Percentiles rank a stretch among this genome's conserved stretches.
These are phyloP conservation scores for Philhelius pedissequus DNA, from an alignment of 2,888 invertebrate species.

Conservation along the genomic window DNA sequence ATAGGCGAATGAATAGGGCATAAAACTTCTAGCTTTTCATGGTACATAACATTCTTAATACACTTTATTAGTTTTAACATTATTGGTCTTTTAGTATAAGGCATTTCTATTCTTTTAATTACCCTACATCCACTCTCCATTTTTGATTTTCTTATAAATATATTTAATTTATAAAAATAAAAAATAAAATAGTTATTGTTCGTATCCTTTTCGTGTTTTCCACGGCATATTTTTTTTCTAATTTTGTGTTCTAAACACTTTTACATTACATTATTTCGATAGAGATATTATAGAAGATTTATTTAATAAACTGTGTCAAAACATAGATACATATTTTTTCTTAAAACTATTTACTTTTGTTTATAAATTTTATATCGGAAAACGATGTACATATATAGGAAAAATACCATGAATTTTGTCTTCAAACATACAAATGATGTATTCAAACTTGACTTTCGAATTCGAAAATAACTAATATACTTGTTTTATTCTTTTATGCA, in stretches of 20 bases:
- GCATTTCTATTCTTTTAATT: constrained; percentile 16
- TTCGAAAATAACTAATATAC: neutral
- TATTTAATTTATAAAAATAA: constrained; percentile 18
- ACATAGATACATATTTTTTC: constrained; percentile 16
- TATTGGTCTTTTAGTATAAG: constrained; percentile 20
- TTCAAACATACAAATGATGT: constrained; percentile 1
- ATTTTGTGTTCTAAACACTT: constrained; percentile 3
- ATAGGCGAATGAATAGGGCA: too few relatives aligned
- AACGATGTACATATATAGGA: constrained; percentile 35
- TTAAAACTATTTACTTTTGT: constrained; percentile 18
- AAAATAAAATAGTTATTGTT: constrained; percentile 12
- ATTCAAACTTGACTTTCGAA: constrained; percentile 3
- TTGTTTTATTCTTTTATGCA: neutral
- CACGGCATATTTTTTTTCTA: constrained; percentile 19
- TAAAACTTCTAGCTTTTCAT: too few relatives aligned
- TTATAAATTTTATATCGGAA: constrained; percentile 41
- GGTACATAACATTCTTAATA: constrained; percentile 18
- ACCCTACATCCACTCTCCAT: constrained; percentile 6
- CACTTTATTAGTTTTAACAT: constrained; percentile 13
- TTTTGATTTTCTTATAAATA: constrained; percentile 11
- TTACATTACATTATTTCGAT: neutral
- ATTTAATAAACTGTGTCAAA: neutral
- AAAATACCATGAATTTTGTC: constrained; percentile 45
- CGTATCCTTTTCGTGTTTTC: constrained; percentile 5
- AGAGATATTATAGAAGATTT: neutral